Percentiles rank a stretch among this genome's conserved stretches.
These are phyloP conservation scores for Drosophila rhopaloa DNA, from an alignment of 1,140 invertebrate species.

Conservation along the genomic window DNA sequence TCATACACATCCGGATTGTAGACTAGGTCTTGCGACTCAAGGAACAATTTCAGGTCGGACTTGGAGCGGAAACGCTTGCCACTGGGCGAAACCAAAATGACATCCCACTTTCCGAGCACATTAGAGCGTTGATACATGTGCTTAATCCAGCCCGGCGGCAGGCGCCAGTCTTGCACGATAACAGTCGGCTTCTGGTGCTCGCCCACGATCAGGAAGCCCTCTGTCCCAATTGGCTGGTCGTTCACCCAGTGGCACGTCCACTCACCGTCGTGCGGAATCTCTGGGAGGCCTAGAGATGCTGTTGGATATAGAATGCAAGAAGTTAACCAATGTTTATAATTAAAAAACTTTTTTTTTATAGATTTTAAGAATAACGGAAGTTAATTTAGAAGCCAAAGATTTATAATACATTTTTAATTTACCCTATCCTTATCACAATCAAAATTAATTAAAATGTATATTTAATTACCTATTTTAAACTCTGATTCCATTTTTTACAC, in stretches of 20 bases:
- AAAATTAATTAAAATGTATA: no score
- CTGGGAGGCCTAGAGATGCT: conserved; percentile 68
- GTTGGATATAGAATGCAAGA: background rate
- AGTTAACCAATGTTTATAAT: background rate
- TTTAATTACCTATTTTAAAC: no score
- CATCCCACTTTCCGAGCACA: conserved; percentile 92
- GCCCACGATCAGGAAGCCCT: conserved; percentile 84
- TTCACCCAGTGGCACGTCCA: conserved; percentile 88
- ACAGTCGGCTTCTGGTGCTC: conserved; percentile 86
- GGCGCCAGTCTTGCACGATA: conserved; percentile 89
- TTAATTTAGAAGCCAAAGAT: no score
- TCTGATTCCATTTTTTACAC: no score
- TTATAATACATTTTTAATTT: no score
- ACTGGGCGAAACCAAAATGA: conserved; percentile 89
- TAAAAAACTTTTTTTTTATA: no score
- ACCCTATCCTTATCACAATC: no score
- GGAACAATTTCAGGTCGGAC: conserved; percentile 86
- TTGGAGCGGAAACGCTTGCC: conserved; percentile 87
- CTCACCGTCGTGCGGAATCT: conserved; percentile 85
- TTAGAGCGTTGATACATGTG: conserved; percentile 89
- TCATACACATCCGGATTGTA: conserved; percentile 87
- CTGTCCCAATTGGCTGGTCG: conserved; percentile 87
- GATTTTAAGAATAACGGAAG: no score
- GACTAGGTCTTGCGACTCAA: conserved; percentile 85
- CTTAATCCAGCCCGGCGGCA: conserved; percentile 91